Percentiles rank a stretch among this genome's conserved stretches.
These are phyloP conservation scores for Protophormia terraenovae DNA, from an alignment of 2,888 invertebrate genomes.

Conservation along the genomic window DNA sequence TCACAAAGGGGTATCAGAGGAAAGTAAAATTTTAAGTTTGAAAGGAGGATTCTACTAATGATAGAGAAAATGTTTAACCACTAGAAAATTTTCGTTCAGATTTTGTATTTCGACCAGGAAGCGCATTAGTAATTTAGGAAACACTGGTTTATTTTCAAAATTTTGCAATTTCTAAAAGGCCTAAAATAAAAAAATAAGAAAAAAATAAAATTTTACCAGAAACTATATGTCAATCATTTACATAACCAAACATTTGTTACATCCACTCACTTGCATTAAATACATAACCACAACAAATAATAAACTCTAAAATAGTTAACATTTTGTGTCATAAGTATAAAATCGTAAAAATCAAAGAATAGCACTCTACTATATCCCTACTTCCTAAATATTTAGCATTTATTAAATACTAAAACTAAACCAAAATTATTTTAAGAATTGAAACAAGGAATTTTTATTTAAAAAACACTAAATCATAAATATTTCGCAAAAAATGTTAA, in stretches of 20 bases:
- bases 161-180: no score
- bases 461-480: not conserved
- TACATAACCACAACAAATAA: conserved; percentile 16
- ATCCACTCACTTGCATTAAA: not conserved
- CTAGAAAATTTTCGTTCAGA: no score
- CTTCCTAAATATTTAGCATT: conserved; percentile 57
- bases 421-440: conserved; percentile 48
- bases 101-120: no score
- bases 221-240: not conserved
- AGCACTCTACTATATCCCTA: conserved; percentile 38
- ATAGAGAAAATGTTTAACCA: no score
- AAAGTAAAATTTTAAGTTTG: no score
- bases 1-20: no score
- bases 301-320: conserved; percentile 43
- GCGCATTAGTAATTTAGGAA: no score
- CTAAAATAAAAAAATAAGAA: no score
- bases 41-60: no score
- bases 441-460: conserved; percentile 48
- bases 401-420: conserved; percentile 23
- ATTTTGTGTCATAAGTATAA: conserved; percentile 20
- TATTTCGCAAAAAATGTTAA: not conserved
- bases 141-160: no score
- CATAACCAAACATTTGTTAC: conserved; percentile 20
- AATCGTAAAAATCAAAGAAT: conserved; percentile 1
- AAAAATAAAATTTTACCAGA: not conserved